phyloP scores from a whole-genome alignment of 2,113 vertebrate genomes.

The Ifrita kowaldi region DNA sequence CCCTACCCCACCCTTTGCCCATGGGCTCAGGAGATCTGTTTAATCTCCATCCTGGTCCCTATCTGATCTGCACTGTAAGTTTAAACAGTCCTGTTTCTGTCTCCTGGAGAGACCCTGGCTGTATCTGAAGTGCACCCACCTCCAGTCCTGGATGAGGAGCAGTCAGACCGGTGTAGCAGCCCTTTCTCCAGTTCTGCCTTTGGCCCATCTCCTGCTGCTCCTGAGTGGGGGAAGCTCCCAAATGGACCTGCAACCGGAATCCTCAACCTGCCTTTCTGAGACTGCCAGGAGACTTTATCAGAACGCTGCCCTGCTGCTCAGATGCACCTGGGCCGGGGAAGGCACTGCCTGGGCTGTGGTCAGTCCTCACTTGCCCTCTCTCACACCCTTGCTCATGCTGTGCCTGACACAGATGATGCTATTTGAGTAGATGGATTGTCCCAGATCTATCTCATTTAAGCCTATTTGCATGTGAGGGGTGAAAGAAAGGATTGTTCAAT shows the following conservation, averaged over 20 bases:
- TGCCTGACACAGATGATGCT: background rate
- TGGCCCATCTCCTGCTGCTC: background rate
- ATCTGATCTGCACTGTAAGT: background rate
- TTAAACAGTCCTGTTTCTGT: background rate
- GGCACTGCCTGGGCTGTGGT: background rate
- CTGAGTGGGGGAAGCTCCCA: fast-evolving
- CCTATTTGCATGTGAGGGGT: background rate
- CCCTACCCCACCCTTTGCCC: background rate
- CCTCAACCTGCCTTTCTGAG: background rate
- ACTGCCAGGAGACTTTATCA: background rate
- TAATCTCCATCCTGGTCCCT: background rate
- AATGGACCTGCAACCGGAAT: background rate
- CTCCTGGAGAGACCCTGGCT: background rate
- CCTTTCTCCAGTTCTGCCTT: background rate
- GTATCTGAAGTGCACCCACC: background rate
- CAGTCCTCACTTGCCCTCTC: background rate
- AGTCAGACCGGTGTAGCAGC: too few species aligned
- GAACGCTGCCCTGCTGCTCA: background rate
- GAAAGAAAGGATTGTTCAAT: background rate
- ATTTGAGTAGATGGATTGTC: background rate
- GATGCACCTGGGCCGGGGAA: background rate
- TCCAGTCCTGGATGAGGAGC: background rate
- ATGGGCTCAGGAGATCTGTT: background rate
- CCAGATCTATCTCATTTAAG: background rate
- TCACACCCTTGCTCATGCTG: background rate